phyloP scores from a whole-genome alignment of 2,113 vertebrate species.

The Hippopotamus amphibius region DNA sequence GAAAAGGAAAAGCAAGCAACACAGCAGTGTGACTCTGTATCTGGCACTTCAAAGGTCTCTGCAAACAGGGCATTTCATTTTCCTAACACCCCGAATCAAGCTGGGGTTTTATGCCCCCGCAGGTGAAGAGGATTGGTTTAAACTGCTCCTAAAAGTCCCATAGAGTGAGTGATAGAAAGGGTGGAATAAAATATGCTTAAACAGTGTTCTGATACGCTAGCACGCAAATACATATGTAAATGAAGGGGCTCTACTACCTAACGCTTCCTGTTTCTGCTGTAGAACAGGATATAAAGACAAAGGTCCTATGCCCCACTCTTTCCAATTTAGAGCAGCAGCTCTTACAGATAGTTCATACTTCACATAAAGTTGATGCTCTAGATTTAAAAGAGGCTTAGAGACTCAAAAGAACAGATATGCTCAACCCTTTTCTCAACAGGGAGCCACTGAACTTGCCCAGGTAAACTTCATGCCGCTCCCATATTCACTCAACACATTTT shows the following conservation, averaged over 20 bases:
- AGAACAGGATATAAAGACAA: not conserved
- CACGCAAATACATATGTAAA: conserved; percentile 29
- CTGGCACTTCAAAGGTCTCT: not conserved
- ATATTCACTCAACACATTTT: not conserved
- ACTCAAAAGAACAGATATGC: not conserved
- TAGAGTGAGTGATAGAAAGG: not conserved
- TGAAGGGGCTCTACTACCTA: not conserved
- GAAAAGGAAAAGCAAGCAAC: conserved; percentile 62
- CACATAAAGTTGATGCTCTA: not conserved
- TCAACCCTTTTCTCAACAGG: not conserved
- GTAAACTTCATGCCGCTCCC: not conserved
- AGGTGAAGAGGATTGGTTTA: not conserved
- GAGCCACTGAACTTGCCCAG: not conserved
- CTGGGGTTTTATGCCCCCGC: not conserved
- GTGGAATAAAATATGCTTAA: not conserved
- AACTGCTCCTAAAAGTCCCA: not conserved
- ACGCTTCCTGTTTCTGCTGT: not conserved
- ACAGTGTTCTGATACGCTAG: not conserved
- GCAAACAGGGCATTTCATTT: not conserved
- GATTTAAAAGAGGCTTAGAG: not conserved
- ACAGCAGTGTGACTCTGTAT: not conserved
- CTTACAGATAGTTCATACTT: not conserved
- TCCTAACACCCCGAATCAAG: not conserved
- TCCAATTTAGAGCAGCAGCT: not conserved
- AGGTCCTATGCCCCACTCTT: not conserved